These are phyloP conservation scores for Bubo bubo DNA, from an alignment of 2,113 vertebrate species.

Conservation along the genomic window DNA sequence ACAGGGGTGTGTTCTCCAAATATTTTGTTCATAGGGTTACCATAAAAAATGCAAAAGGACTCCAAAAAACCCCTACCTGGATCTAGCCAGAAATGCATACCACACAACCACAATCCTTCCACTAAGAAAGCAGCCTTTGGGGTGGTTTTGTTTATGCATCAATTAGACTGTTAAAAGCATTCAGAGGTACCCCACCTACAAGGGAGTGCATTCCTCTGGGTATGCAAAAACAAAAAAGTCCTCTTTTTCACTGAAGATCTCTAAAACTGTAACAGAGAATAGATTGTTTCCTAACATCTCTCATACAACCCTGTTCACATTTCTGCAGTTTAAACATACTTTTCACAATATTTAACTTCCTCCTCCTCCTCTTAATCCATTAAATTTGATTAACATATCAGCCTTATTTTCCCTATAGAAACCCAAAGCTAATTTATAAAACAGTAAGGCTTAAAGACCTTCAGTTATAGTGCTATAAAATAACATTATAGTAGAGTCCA, in stretches of 20 bases:
- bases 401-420: background rate
- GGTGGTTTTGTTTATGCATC: background rate
- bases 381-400: background rate
- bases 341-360: background rate
- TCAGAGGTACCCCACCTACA: slow-evolving; percentile 41
- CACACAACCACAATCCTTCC: background rate
- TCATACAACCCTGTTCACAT: background rate
- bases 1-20: background rate
- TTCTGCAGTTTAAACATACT: slow-evolving; percentile 17
- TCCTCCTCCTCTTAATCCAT: background rate
- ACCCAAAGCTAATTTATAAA: background rate
- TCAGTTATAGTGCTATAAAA: background rate
- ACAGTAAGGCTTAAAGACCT: background rate
- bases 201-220: background rate
- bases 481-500: background rate
- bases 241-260: background rate
- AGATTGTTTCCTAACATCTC: slow-evolving; percentile 5
- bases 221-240: background rate
- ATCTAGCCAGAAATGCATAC: slow-evolving; percentile 14
- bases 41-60: background rate
- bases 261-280: background rate
- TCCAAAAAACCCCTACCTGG: background rate
- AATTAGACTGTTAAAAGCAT: background rate
- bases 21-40: background rate
- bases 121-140: slow-evolving; percentile 17